These are phyloP conservation scores for Chiloscyllium plagiosum DNA, from an alignment of 2,113 vertebrate species.

Conservation along the genomic window DNA sequence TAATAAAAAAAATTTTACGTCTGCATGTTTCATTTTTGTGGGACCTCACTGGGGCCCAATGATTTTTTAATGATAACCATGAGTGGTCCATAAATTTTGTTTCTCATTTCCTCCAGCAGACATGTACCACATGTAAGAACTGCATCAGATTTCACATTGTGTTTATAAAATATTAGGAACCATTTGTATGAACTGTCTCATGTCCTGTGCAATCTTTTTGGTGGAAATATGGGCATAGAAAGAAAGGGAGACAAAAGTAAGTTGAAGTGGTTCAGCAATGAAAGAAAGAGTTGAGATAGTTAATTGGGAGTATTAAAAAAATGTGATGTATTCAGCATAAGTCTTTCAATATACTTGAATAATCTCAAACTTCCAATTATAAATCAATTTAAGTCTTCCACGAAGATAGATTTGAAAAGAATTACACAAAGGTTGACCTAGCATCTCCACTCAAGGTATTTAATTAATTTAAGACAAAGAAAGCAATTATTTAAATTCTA, in stretches of 20 bases:
- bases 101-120: not conserved
- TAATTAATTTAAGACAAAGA: not conserved
- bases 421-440: not conserved
- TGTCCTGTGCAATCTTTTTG: not conserved
- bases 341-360: not conserved
- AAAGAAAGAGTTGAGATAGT: not conserved
- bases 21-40: not conserved
- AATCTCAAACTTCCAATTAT: not conserved
- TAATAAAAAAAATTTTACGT: not conserved
- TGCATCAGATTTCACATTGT: not conserved
- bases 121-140: not conserved
- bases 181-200: not conserved
- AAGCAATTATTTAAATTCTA: not conserved
- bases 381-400: not conserved
- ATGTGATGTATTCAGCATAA: not conserved
- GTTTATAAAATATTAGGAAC: not conserved
- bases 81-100: not conserved
- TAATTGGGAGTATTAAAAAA: not conserved
- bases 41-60: not conserved
- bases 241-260: not conserved
- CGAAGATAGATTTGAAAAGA: not conserved
- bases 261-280: not conserved
- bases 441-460: not conserved
- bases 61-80: not conserved
- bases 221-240: not conserved